These are phyloP conservation scores for Anarrhichthys ocellatus DNA, from an alignment of 2,113 vertebrate species.

Conservation along the genomic window DNA sequence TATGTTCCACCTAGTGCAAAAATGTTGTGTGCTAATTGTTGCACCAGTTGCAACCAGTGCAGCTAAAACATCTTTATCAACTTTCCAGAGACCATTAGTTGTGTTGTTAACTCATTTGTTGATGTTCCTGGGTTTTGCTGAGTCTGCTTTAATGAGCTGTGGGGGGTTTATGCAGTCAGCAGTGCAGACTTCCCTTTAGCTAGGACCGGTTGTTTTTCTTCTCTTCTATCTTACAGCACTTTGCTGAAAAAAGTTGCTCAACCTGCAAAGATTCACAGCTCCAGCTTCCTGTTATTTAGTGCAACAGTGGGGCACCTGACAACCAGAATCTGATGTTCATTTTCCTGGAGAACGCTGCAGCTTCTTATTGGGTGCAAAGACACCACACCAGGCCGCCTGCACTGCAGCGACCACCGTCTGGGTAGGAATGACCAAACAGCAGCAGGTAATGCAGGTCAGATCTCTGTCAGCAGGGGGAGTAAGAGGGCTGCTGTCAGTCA, in stretches of 20 bases:
- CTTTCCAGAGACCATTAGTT: neutral
- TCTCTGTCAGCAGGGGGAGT: constrained; percentile 19
- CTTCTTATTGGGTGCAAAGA: neutral
- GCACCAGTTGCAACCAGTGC: neutral
- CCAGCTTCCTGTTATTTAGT: constrained; percentile 23
- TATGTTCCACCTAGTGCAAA: neutral
- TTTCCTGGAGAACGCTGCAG: neutral
- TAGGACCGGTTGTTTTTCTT: constrained; percentile 7
- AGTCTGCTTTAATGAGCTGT: constrained; percentile 14
- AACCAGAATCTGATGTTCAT: neutral
- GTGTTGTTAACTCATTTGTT: constrained; percentile 12
- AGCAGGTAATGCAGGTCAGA: neutral
- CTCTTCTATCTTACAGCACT: neutral
- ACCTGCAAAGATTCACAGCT: constrained; percentile 6
- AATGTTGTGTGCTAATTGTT: neutral
- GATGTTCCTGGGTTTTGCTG: constrained; percentile 19
- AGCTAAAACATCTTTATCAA: neutral
- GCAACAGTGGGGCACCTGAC: neutral
- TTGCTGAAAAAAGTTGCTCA: constrained; percentile 1
- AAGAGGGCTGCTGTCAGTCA: neutral
- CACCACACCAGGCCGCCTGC: neutral
- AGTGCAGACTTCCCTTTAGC: constrained; percentile 50
- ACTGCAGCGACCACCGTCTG: neutral
- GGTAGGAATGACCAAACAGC: neutral
- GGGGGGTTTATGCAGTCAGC: constrained; percentile 29